Conservation (phyloP, 2,888 invertebrate species). For the Drosophila nr. medialis region DNA sequence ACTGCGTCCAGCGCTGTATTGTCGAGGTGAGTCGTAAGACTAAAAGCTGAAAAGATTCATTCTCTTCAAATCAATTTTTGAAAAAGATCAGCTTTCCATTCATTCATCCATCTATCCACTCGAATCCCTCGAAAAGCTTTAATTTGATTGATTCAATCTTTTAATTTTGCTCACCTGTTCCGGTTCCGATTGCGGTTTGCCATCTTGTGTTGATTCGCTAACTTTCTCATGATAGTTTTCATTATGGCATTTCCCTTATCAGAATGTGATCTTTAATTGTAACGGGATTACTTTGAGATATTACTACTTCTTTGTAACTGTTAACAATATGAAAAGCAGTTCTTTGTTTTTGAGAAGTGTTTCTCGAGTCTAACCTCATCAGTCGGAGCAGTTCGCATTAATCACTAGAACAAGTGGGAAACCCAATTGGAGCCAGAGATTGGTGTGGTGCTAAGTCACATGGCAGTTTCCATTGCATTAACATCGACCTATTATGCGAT, state of each 20-base stretch:
- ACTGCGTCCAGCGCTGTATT: constrained; percentile 72
- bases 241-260: neutral
- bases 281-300: neutral
- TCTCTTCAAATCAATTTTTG: too few species aligned
- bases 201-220: too few species aligned
- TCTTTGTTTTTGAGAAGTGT: too few species aligned
- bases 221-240: neutral
- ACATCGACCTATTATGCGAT: constrained; percentile 12
- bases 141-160: neutral
- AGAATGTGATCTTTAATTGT: neutral
- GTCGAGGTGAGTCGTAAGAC: constrained; percentile 62
- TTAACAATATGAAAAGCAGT: neutral
- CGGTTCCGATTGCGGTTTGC: too few species aligned
- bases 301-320: neutral
- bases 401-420: neutral
- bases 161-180: neutral
- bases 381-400: neutral
- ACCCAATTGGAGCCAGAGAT: constrained; percentile 1
- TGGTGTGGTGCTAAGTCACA: neutral
- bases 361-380: neutral
- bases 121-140: neutral
- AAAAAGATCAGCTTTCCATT: too few species aligned
- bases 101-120: neutral
- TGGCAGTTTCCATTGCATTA: constrained; percentile 8
- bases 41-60: neutral